phyloP scores from a whole-genome alignment of 2,888 invertebrate genomes.

The Dryocosmus kuriphilus region DNA sequence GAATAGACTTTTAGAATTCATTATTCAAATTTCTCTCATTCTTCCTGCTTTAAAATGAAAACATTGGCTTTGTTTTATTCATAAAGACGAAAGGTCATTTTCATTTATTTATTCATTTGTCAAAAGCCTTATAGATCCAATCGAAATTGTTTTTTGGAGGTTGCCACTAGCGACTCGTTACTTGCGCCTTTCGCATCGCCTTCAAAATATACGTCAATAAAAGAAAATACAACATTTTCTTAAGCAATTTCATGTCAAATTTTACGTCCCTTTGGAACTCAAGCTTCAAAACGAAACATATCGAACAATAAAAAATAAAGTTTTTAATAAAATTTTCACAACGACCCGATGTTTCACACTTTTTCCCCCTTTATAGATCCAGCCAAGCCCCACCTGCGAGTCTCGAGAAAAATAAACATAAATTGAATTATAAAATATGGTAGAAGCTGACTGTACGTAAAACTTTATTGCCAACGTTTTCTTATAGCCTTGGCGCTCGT shows the following conservation, averaged over 20 bases:
- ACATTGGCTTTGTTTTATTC: constrained; percentile 25
- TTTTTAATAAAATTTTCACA: constrained; percentile 40
- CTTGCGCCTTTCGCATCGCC: constrained; percentile 13
- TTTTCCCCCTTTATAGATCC: constrained; percentile 36
- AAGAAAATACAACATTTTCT: constrained; percentile 35
- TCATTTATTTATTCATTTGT: constrained; percentile 37
- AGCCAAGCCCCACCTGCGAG: constrained; percentile 22
- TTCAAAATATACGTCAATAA: constrained; percentile 19
- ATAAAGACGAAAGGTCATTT: constrained; percentile 15
- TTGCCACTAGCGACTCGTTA: too few relatives aligned
- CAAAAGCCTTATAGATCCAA: constrained; percentile 13
- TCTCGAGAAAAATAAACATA: constrained; percentile 38
- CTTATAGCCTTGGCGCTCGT: constrained; percentile 36
- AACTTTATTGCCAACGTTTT: constrained; percentile 33
- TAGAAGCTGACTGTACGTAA: constrained; percentile 10
- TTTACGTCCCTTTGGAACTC: constrained; percentile 20
- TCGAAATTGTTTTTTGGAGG: neutral
- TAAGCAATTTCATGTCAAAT: constrained; percentile 36
- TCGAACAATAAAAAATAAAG: constrained; percentile 35
- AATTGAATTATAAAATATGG: constrained; percentile 39
- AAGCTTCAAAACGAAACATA: constrained; percentile 22
- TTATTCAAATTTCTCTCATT: constrained; percentile 31
- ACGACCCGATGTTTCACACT: constrained; percentile 35
- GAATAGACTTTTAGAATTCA: constrained; percentile 7
- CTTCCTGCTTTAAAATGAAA: constrained; percentile 27